Evolutionary conservation across 2,888 invertebrate genomes (phyloP).

Genomic region (Pseudoips prasinana): DNA sequence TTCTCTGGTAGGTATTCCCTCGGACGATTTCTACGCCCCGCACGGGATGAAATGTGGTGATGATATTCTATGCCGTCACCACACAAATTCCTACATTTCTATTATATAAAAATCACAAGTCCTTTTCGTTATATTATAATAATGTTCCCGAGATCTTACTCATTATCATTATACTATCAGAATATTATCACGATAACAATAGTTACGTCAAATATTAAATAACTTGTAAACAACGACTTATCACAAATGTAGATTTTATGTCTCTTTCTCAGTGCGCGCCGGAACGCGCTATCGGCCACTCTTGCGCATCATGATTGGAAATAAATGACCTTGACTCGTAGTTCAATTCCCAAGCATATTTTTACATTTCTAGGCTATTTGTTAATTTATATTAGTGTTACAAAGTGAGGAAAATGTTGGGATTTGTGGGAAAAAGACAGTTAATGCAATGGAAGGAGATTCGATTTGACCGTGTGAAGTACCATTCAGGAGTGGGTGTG

Average conservation of each 20-base stretch:
- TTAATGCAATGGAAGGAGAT: slow-evolving; percentile 50
- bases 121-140: too few species aligned
- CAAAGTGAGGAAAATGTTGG: slow-evolving; percentile 50
- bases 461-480: slow-evolving; percentile 47
- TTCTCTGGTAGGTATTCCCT: too few species aligned
- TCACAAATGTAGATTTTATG: slow-evolving; percentile 21
- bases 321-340: slow-evolving; percentile 47
- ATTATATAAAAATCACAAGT: too few species aligned
- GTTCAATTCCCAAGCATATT: slow-evolving; percentile 10
- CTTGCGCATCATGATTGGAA: slow-evolving; percentile 54
- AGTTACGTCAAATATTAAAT: slow-evolving; percentile 34
- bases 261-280: slow-evolving; percentile 42
- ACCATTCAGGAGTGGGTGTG: slow-evolving; percentile 82
- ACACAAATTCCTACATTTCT: too few species aligned
- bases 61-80: too few species aligned
- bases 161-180: too few species aligned
- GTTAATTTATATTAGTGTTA: not conserved
- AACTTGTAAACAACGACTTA: slow-evolving; percentile 27
- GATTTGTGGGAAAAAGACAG: slow-evolving; percentile 53
- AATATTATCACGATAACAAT: slow-evolving; percentile 23
- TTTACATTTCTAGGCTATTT: not conserved
- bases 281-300: slow-evolving; percentile 41
- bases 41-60: too few species aligned
- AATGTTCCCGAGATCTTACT: too few species aligned
- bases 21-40: too few species aligned